These are phyloP conservation scores for Hemitrygon akajei DNA, from an alignment of 2,797 vertebrate species.

Conservation along the genomic window DNA sequence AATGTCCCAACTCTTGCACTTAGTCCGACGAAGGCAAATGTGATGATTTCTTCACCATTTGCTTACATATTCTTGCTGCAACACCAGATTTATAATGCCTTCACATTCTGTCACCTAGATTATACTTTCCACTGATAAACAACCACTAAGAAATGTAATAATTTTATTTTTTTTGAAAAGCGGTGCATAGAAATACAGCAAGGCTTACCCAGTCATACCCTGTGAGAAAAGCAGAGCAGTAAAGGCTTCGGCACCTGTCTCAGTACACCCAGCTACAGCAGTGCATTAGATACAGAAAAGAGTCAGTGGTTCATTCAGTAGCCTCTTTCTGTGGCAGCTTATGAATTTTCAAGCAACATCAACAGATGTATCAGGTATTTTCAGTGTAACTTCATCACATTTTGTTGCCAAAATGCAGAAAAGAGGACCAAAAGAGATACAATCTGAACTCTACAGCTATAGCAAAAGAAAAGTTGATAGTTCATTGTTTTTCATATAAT, in stretches of 20 bases:
- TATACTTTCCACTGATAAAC: background rate
- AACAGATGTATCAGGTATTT: conserved; percentile 40
- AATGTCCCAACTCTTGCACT: too few species aligned
- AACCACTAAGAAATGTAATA: conserved; percentile 13
- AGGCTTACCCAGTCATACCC: conserved; percentile 26
- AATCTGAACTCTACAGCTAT: conserved; percentile 19
- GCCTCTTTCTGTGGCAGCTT: conserved; percentile 27
- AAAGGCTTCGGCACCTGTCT: conserved; percentile 39
- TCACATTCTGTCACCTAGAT: background rate
- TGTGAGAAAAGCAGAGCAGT: background rate
- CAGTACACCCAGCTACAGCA: conserved; percentile 43
- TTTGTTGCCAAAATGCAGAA: conserved; percentile 31
- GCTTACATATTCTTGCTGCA: background rate
- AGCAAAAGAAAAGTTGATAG: background rate
- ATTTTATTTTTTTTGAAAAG: conserved; percentile 32
- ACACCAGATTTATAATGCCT: background rate
- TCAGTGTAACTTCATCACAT: conserved; percentile 39
- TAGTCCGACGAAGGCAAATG: too few species aligned
- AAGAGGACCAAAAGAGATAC: conserved; percentile 8
- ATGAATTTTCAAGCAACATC: conserved; percentile 38
- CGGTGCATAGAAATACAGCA: conserved; percentile 19
- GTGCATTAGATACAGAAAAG: conserved; percentile 58
- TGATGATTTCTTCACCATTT: too few species aligned
- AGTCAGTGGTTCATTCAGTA: conserved; percentile 24
- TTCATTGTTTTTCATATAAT: conserved; percentile 26